Base-by-base conservation (phyloP, 2,797 vertebrate genomes). In the Diceros bicornis region DNA sequence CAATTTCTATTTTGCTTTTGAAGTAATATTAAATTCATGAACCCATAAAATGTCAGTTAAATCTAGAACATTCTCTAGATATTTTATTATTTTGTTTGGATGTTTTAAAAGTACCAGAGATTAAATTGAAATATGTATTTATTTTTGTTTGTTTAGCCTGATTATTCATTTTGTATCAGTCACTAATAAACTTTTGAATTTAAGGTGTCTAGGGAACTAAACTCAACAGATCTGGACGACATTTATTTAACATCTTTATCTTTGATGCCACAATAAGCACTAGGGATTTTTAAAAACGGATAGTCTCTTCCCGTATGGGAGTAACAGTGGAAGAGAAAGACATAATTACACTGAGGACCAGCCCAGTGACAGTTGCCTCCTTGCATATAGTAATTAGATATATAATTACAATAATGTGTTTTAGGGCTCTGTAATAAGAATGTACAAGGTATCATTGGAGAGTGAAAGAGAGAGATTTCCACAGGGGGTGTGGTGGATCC, bases 1-100 rank as follows among this genome's bases (percentile, higher is more conserved):
- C 85, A 62, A 68, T 93, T 88, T 93, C 57, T 41, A 6, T 50
- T 14, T 95, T 57, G 14, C n/a, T 75, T 92, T 92, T 72, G 78
- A 78, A 78, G 14, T 71, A 32, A 66, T 47, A 47, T 14, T 77
- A 95, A 97, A 88, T 20, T 62, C 34, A 72, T 50, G 23, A 89
- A 59, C 2, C 32, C n/a, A 44, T 6, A 71, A 89, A 90, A 81
- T 74, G 1, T 74, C 20, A 62, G 10, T 52, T 87, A 90, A 94
- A 78, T 3, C 11, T 85, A 88, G 41, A 74, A 41, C 1, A 77
- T 61, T 64, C 13, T 57, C n/a, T 89, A 52, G 41, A 21, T 92
- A 91, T 47, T 85, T 84, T 6, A 55, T 2, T 87, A 7, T 55
- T 90, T 71, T 37, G 13, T 91, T 85, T 89, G 44, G 74, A 75